Conservation (phyloP, 1,140 invertebrate species). For the Lamellibrachia luymesi region DNA sequence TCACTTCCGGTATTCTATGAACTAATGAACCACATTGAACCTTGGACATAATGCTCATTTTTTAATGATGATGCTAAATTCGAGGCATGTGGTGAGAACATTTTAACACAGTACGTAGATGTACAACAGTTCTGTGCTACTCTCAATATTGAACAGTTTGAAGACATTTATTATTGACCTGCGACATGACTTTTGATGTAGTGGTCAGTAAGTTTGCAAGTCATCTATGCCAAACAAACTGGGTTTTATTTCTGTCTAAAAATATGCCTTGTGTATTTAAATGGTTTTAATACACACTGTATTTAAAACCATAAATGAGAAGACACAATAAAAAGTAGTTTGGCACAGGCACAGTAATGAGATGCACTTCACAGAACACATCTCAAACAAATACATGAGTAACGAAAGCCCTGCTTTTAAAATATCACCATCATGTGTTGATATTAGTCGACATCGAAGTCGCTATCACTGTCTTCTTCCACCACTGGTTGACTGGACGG, state of each 20-base stretch:
- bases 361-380: neutral
- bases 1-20: too few relatives aligned
- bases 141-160: neutral
- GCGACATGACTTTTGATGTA: neutral
- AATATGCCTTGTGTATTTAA: too few relatives aligned
- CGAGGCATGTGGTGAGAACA: neutral
- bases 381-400: neutral
- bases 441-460: constrained; percentile 19
- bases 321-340: neutral
- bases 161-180: neutral
- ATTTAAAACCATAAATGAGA: too few relatives aligned
- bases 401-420: neutral
- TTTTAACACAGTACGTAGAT: neutral
- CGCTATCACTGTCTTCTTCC: constrained; percentile 13
- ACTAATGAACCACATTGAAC: neutral
- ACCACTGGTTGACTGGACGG: neutral
- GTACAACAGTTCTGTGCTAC: neutral
- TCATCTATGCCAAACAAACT: too few relatives aligned
- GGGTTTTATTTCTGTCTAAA: too few relatives aligned
- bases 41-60: neutral
- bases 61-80: neutral
- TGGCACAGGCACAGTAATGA: neutral
- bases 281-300: too few relatives aligned
- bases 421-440: neutral
- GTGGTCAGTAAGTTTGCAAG: too few relatives aligned